Evolutionary conservation across 2,888 invertebrate genomes (phyloP).

Genomic region (Balanococcus diminutus): DNA sequence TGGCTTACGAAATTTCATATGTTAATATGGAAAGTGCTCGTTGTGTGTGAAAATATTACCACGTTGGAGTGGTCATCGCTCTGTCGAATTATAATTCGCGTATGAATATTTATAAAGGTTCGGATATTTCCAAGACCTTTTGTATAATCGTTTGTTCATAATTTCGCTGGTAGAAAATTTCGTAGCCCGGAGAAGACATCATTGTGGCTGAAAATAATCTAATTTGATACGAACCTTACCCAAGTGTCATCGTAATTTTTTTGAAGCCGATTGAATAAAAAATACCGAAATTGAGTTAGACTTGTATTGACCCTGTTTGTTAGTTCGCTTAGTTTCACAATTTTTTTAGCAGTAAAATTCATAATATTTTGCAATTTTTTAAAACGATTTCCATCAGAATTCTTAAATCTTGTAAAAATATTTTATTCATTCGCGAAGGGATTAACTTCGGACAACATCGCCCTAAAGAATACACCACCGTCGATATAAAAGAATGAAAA

Average conservation of each 20-base stretch:
- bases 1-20: neutral
- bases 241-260: no score
- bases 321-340: no score
- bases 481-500: neutral
- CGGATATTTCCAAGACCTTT: neutral
- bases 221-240: neutral
- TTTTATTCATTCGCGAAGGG: no score
- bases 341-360: no score
- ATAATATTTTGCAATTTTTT: no score
- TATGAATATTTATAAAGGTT: conserved; percentile 22
- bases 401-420: no score
- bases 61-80: neutral
- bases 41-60: neutral
- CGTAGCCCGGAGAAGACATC: neutral
- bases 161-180: neutral
- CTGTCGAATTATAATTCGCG: neutral
- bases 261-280: no score
- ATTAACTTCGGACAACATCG: no score
- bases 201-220: neutral
- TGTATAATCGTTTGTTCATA: neutral
- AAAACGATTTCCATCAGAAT: no score
- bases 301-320: no score
- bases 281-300: no score
- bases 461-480: no score
- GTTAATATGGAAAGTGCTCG: neutral